phyloP scores from a whole-genome alignment of 2,888 invertebrate species.

The Automeris io region DNA sequence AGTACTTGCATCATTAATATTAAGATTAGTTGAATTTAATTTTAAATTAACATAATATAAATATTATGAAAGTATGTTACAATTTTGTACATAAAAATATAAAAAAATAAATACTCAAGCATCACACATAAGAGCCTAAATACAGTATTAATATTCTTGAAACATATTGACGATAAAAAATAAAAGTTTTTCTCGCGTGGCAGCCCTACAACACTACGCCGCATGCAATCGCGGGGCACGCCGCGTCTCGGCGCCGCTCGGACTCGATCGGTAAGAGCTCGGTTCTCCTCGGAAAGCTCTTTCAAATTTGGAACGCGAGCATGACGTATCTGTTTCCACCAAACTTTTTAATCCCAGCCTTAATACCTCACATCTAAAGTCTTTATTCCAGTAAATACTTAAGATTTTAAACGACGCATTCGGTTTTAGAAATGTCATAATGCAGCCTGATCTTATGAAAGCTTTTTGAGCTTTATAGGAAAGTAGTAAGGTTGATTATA shows the following conservation, averaged over 20 bases:
- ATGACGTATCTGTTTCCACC: conserved; percentile 54
- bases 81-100: too few relatives aligned
- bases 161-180: too few relatives aligned
- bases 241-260: conserved; percentile 69
- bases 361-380: conserved; percentile 20
- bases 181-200: conserved; percentile 27
- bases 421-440: conserved; percentile 71
- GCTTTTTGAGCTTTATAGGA: conserved; percentile 16
- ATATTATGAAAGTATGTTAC: too few relatives aligned
- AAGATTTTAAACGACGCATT: conserved; percentile 53
- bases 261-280: conserved; percentile 73
- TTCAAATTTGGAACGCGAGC: conserved; percentile 63
- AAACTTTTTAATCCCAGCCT: conserved; percentile 24
- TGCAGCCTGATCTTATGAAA: conserved; percentile 36
- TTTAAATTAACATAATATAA: too few relatives aligned
- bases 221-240: conserved; percentile 71
- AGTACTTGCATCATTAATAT: too few relatives aligned
- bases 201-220: conserved; percentile 58
- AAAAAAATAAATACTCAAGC: too few relatives aligned
- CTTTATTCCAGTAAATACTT: conserved; percentile 19
- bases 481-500: conserved; percentile 30
- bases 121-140: too few relatives aligned
- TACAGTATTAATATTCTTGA: too few relatives aligned
- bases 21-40: too few relatives aligned
- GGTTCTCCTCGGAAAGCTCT: conserved; percentile 64